Evolutionary conservation across 2,888 invertebrate genomes (phyloP).

Genomic region (Sisyra nigra): DNA sequence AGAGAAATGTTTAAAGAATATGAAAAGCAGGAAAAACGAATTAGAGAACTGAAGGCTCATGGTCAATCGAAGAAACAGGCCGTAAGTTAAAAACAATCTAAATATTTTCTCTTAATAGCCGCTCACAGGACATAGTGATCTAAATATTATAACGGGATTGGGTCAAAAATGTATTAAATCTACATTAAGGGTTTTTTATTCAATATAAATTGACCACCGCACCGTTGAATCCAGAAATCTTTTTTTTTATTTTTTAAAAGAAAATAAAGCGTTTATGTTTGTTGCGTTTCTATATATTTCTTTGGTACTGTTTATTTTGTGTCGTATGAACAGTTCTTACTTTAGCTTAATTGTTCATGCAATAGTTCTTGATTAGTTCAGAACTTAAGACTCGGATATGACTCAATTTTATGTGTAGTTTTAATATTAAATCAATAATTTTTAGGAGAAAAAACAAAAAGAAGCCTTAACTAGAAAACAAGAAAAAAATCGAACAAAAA

Average conservation of each 20-base stretch:
- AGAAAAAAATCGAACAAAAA: conserved; percentile 74
- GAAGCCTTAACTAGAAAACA: conserved; percentile 82
- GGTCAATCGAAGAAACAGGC: conserved; percentile 94
- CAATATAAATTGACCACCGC: no score
- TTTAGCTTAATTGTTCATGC: no score
- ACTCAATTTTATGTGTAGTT: conserved; percentile 5
- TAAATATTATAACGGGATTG: no score
- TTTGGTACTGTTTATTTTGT: no score
- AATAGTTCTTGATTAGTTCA: not conserved
- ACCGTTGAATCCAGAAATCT: no score
- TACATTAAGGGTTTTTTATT: no score
- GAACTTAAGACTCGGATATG: not conserved
- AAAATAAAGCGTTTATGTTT: no score
- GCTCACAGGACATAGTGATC: no score
- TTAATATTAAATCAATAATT: not conserved
- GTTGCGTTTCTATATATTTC: no score
- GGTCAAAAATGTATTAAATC: no score
- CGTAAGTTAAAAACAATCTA: conserved; percentile 29
- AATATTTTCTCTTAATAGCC: conserved; percentile 8
- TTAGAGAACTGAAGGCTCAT: conserved; percentile 89
- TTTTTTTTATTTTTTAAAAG: no score
- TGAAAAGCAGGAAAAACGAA: conserved; percentile 91
- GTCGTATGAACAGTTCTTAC: no score
- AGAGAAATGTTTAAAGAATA: conserved; percentile 93
- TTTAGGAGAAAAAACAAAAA: conserved; percentile 78